A percentile compares a stretch with the other conserved stretches of the same genome.
phyloP scores from a whole-genome alignment of 2,797 vertebrate species.

The Rhinella marina region DNA sequence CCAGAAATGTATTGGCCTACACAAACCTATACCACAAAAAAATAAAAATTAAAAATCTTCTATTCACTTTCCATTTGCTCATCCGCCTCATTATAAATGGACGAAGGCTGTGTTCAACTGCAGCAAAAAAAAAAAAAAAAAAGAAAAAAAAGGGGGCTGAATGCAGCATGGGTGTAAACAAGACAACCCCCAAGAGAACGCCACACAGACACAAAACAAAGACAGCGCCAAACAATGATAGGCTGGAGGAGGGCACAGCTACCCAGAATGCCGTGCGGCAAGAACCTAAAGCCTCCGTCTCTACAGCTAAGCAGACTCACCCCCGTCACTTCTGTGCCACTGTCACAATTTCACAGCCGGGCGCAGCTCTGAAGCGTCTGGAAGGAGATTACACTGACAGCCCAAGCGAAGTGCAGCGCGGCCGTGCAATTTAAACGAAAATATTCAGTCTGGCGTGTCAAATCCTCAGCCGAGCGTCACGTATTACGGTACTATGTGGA shows the following conservation, averaged over 20 bases:
- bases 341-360: conserved; percentile 7
- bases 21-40: too few species aligned
- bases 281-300: background rate
- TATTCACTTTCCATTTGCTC: too few species aligned
- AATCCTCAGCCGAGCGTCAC: background rate
- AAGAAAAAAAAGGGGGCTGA: background rate
- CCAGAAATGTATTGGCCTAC: too few species aligned
- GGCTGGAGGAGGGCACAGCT: background rate
- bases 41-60: too few species aligned
- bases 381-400: background rate
- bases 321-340: background rate
- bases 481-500: too few species aligned
- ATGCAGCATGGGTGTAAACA: background rate
- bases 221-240: background rate
- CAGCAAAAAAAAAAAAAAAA: too few species aligned
- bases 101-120: too few species aligned
- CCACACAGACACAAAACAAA: conserved; percentile 1
- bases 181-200: background rate
- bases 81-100: too few species aligned
- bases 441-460: background rate
- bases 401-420: background rate
- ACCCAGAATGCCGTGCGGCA: background rate
- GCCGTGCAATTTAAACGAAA: background rate
- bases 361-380: conserved; percentile 5
- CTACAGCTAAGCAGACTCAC: background rate